Base-by-base conservation (phyloP, 1,140 invertebrate species). In the Temnothorax nylanderi region DNA sequence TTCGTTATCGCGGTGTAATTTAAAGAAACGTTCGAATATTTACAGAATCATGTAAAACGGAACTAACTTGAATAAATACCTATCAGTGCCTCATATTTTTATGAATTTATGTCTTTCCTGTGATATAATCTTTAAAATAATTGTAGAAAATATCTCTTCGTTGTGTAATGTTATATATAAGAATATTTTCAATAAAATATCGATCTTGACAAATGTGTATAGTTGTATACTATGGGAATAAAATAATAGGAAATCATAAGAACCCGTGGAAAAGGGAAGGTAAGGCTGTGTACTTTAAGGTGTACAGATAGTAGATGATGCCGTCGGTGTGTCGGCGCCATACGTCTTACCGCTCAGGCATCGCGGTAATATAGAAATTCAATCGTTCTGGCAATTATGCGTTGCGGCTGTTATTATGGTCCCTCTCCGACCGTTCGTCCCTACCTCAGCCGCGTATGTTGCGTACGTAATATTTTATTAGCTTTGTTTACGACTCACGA, bases 331-430 rank as follows among this genome's bases (percentile, higher is more conserved):
- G 85, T 77, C 71, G 65, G 76, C 87, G 90, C 87, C 88, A 91
- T 93, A 91, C 88, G 89, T 94, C 91, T 93, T 91, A 47, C 76
- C 65, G 88, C 58, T 88, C 88, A 71, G 65, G 87, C 92, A 91
- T 92, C 92, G 90, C 91, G 91, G 91, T 94, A 94, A 94, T 94
- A 94, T 93, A 95, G 94, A 94, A 95, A 94, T 95, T 94, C 94
- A 95, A 95, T 95, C 94, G 93, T 93, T 93, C 93, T 91, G 88
- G 94, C 93, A 94, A 94, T 95, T 94, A 94, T 94, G 91, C 91
- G 92, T 91, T 90, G 92, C 91, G 93, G 94, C 92, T 94, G 92
- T 94, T 95, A 94, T 94, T 95, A 94, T 90, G 76, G 92, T 78
- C 71, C 82, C 87, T 86, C 82, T 92, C 86, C 44, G 80, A 84